Percentiles rank a stretch among this genome's conserved stretches.
Evolutionary conservation across 2,888 invertebrate species (phyloP).

Genomic region (Nomada hirtipes): DNA sequence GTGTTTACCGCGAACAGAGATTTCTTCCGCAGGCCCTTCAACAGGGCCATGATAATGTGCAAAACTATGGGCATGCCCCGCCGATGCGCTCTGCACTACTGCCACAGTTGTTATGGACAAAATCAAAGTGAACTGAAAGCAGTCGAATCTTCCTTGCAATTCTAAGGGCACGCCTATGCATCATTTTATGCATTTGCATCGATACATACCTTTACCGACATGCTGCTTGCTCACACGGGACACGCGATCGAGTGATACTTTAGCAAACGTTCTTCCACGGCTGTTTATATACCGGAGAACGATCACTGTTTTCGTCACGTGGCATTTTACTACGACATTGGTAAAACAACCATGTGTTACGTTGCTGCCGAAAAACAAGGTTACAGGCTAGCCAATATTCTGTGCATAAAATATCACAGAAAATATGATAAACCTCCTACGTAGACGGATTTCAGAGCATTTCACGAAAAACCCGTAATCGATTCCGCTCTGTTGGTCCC

Average conservation of each 20-base stretch:
- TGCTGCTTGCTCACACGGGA: constrained; percentile 63
- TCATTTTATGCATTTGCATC: neutral
- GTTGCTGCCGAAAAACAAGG: constrained; percentile 54
- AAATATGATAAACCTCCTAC: neutral
- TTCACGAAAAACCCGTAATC: constrained; percentile 40
- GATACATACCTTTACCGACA: constrained; percentile 76
- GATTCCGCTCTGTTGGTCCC: constrained; percentile 58
- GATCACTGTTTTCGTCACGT: constrained; percentile 59
- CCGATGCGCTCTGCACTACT: constrained; percentile 71
- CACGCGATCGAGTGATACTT: constrained; percentile 74
- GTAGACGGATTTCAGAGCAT: constrained; percentile 30
- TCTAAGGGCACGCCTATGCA: neutral
- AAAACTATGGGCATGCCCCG: constrained; percentile 82
- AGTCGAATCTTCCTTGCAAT: neutral
- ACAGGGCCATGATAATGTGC: constrained; percentile 81
- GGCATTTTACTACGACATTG: constrained; percentile 73
- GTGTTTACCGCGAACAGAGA: constrained; percentile 77
- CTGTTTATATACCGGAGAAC: constrained; percentile 75
- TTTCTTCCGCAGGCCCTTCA: constrained; percentile 77
- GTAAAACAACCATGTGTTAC: constrained; percentile 48
- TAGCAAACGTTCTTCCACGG: constrained; percentile 49
- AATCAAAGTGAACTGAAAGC: constrained; percentile 71
- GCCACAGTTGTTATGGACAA: constrained; percentile 73
- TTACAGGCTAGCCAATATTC: constrained; percentile 55
- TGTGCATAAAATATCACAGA: constrained; percentile 53